Base-by-base conservation (phyloP, 2,888 invertebrate species). In the Dione vanillae region DNA sequence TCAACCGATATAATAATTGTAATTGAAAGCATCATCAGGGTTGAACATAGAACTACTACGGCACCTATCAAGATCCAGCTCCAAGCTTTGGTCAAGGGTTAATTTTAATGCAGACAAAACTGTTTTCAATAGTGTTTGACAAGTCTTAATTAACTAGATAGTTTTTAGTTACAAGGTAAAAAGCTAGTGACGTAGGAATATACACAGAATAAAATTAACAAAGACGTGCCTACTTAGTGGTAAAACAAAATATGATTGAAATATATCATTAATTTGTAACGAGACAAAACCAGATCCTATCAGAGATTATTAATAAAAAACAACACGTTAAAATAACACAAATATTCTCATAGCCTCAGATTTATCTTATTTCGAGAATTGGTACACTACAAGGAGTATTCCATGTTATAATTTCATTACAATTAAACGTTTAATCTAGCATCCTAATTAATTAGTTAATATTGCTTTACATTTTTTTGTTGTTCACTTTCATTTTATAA, bases 361-460 rank as follows among this genome's bases (percentile, higher is more conserved):
- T 45, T 45, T 16, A 43, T 54, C 14, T 64, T 37, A 56, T 37
- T 45, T 51, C 51, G 49, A 54, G 20, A 68, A 64, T 66, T 58
- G 19, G 54, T 70, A 68, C 66, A 68, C 65, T 40, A 27, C 58
- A 61, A 64, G 41, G 51, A 67, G 66, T 67, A 65, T 69, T 69
- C 65, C 41, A 65, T 59, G n/a, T 52, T 19, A 61, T 54, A 66
- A 52, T 56, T 59, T 43, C n/a, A 27, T 19, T 56, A 56, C 7
- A 56, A 56, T 9, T 6, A 56, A 54, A 11, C 37, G 10, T 56
- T 37, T 40, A 56, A 40, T 16, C 56, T 40, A 56, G 56, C 56
- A 40, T 40, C 37, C 56, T 56, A 56, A 40, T 56, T 56, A 16
- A 11, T 11, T 37, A 16, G 11, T 11, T 8, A 0, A 8, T 37